phyloP scores from a whole-genome alignment of 1,140 invertebrate species.

The Uloborus diversus region DNA sequence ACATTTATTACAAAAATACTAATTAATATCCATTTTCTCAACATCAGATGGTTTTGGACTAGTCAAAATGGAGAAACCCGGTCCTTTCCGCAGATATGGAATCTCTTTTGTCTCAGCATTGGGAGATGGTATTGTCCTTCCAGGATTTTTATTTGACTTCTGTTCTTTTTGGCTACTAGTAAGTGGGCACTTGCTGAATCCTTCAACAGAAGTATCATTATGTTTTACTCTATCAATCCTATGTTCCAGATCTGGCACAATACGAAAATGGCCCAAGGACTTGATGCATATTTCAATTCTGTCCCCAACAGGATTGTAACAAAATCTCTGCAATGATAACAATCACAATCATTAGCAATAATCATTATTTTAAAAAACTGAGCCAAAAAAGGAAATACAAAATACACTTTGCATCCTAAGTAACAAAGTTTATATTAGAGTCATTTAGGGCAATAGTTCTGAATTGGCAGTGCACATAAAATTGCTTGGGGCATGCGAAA shows the following conservation, averaged over 20 bases:
- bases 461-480: too few relatives aligned
- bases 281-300: constrained; percentile 37
- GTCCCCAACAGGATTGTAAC: constrained; percentile 23
- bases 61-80: constrained; percentile 38
- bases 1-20: constrained; percentile 30
- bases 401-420: too few relatives aligned
- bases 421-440: too few relatives aligned
- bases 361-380: too few relatives aligned
- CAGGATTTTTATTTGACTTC: not conserved
- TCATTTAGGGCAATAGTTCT: too few relatives aligned
- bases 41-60: constrained; percentile 30
- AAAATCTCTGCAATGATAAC: constrained; percentile 43
- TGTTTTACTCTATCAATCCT: constrained; percentile 8
- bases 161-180: not conserved
- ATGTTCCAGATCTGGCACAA: constrained; percentile 10
- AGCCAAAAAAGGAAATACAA: too few relatives aligned
- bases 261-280: constrained; percentile 28
- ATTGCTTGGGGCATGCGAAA: too few relatives aligned
- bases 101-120: not conserved
- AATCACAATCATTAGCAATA: too few relatives aligned
- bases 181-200: constrained; percentile 12
- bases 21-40: constrained; percentile 37
- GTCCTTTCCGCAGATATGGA: constrained; percentile 29
- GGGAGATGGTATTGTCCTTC: not conserved
- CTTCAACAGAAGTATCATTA: not conserved